phyloP scores from a whole-genome alignment of 1,140 invertebrate genomes.

The Heterodera carotae region DNA sequence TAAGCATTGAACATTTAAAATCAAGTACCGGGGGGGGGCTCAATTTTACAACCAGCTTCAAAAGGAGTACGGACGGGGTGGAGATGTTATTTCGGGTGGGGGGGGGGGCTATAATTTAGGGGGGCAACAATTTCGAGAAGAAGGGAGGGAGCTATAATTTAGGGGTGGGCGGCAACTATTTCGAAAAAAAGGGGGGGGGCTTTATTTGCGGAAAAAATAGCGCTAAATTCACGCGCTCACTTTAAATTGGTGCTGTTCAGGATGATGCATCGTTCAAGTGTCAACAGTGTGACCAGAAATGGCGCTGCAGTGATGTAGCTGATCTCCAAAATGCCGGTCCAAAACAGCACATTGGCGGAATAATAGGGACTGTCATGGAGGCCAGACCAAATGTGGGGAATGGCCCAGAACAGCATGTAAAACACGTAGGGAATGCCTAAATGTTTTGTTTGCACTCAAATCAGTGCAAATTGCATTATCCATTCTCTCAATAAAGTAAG shows the following conservation, averaged over 20 bases:
- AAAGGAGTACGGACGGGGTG: no score
- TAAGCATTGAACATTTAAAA: no score
- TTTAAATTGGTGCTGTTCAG: not conserved
- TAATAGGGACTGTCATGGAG: not conserved
- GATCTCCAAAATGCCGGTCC: not conserved
- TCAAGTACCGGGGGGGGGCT: no score
- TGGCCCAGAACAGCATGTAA: not conserved
- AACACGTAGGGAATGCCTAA: not conserved
- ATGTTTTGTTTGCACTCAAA: not conserved
- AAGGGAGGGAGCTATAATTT: no score
- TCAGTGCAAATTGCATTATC: not conserved
- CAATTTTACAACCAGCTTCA: no score
- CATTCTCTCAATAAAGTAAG: not conserved
- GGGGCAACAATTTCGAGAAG: no score
- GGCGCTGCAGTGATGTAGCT: not conserved
- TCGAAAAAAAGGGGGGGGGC: no score
- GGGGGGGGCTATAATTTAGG: no score
- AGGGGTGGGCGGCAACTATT: no score
- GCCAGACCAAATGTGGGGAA: not conserved
- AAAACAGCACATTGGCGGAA: not conserved
- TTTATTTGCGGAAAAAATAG: no score
- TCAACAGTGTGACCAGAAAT: not conserved
- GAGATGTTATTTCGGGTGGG: no score
- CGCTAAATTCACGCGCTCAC: not conserved
- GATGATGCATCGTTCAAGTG: not conserved